Evolutionary conservation across 2,113 vertebrate species (phyloP).

Genomic region (Alexandromys fortis): DNA sequence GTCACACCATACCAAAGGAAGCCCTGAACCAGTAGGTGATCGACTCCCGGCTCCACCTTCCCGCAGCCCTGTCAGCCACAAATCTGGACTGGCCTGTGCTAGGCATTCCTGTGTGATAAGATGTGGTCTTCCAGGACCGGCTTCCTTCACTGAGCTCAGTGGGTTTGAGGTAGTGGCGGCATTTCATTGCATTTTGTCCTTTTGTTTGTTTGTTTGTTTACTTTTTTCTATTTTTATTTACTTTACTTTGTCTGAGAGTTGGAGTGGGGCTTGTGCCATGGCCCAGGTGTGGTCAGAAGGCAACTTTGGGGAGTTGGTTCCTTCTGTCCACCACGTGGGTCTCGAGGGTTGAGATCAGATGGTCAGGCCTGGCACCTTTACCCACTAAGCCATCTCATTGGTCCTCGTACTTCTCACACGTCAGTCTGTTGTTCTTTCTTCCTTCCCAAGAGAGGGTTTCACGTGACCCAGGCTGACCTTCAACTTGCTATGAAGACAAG

Average conservation of each 20-base stretch:
- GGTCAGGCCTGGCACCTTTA: background rate
- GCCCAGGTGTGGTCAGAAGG: background rate
- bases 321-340: no score
- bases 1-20: background rate
- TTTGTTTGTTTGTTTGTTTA: background rate
- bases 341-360: background rate
- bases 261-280: background rate
- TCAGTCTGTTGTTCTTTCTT: background rate
- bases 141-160: background rate
- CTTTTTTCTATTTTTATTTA: background rate
- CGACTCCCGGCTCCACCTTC: rapidly evolving
- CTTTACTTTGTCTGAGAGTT: background rate
- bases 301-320: background rate
- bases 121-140: background rate
- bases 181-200: background rate
- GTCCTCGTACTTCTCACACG: background rate
- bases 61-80: background rate
- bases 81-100: background rate
- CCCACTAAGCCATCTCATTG: background rate
- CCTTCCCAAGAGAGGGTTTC: background rate
- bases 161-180: background rate
- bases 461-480: background rate
- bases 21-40: rapidly evolving
- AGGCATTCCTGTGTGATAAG: background rate
- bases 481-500: background rate